Base-by-base conservation (phyloP, 2,888 invertebrate genomes). In the Eilema caniola region DNA sequence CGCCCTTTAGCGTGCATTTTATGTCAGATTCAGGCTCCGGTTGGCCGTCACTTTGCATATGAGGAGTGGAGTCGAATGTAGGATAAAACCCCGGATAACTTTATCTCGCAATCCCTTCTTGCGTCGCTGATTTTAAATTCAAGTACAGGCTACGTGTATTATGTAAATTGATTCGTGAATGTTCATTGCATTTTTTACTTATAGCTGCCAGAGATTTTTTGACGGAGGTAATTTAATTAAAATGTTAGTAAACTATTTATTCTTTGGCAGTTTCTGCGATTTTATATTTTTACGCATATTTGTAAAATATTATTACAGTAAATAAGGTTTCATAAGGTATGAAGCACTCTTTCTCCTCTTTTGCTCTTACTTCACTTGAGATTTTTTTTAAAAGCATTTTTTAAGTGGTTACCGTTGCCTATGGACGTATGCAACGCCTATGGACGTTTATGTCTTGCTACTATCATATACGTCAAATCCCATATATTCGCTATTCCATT, bases 71-170 rank as follows among this genome's bases (percentile, higher is more conserved):
- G 69, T 78, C 77, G 75, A 86, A 83, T 83, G 83, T 81, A 76
- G 85, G 83, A 85, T 89, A 88, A 90, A 89, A 87, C 88, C 84
- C 73, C 66, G 86, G 81, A 89, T 91, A 90, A 90, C 87, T 88
- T 90, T 88, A 88, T 89, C 85, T 86, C 83, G 80, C 77, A 87
- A 88, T 87, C 87, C 85, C 83, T 84, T 86, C 87, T 88, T 86
- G 84, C 83, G 86, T 84, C 81, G 83, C 85, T 85, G 88, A 89
- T 90, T 92, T 91, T 86, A 90, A 90, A 92, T 88, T 90, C 86
- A 81, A 88, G 87, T 87, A 83, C 82, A 86, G 83, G 83, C 81
- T 80, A 84, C 86, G 86, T 87, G 87, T 88, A 87, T 89, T 90
- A 90, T 90, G 90, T 83, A 90, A 91, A 90, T 89, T 86, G 86